Evolutionary conservation across 2,888 invertebrate species (phyloP), one percentile per base, ranked within the genome.

Genomic region (Drosophila putrida): DNA sequence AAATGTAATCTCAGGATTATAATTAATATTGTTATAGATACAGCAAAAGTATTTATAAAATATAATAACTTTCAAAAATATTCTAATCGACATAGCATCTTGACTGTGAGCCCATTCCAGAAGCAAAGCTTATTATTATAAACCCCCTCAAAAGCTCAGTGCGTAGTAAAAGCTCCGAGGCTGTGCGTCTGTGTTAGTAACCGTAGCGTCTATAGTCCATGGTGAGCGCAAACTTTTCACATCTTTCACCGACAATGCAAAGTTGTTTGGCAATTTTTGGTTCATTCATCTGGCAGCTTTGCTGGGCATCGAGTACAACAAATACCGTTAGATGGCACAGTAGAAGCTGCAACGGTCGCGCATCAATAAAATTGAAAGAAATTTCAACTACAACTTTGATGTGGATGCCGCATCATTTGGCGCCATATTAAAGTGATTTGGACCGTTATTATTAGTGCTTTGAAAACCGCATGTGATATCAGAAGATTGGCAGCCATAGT

Each of bases 301-400:
- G 41, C 67, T 66, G 74, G 60, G 76, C 65, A 66, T 60, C 78
- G 81, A 82, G 85, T 85, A 77, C 71, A 75, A 87, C 68, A 74
- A 87, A 72, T 71, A 78, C 85, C 80, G 87, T 89, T 80, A 75
- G 72, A 79, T 71, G 71, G 75, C 61, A 79, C 71, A 89, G 85
- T 66, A 71, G 81, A 31, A 28, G 51, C 66, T 59, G 61, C 65
- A 53, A 65, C 65, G 65, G 66, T 51, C 61, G 74, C 74, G 59
- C 70, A 63, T 44, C 49, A 27, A 50, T 35, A 47, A 46, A 50
- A 73, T 57, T 27, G 13, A 67, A 53, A 46, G 6, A 27, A 59
- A 53, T 35, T 15, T 51, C 59, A 53, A 80, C 59, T 53, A 61
- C 15, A 55, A 47, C 13, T 35, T 46, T 55, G 61, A 41, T 62